A percentile compares a stretch with the other conserved stretches of the same genome.
Evolutionary conservation across 2,888 invertebrate species (phyloP).

Genomic region (Xanthorhoe designata): DNA sequence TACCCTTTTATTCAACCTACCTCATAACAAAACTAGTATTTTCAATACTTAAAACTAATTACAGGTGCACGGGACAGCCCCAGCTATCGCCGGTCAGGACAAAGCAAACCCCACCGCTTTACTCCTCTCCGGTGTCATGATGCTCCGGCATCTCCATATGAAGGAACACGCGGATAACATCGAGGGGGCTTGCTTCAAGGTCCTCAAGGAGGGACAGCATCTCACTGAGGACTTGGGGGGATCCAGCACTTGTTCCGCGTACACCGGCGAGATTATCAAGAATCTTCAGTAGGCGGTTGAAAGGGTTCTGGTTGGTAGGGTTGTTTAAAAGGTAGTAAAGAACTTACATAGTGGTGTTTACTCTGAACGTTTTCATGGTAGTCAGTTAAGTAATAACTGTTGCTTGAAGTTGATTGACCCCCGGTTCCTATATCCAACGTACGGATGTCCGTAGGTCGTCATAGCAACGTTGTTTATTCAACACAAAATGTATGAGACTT

Average conservation of each 20-base stretch:
- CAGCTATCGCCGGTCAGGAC: conserved; percentile 98
- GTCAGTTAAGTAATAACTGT: too few relatives aligned
- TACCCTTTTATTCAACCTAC: too few relatives aligned
- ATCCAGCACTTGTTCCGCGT: conserved; percentile 95
- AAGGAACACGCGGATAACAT: conserved; percentile 90
- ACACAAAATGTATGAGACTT: too few relatives aligned
- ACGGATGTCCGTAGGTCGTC: too few relatives aligned
- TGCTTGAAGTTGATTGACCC: too few relatives aligned
- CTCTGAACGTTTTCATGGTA: too few relatives aligned
- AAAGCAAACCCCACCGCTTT: conserved; percentile 99
- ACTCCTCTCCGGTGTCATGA: conserved; percentile 98
- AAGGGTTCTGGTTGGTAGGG: conserved; percentile 22
- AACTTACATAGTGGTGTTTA: too few relatives aligned
- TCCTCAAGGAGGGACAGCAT: conserved; percentile 91
- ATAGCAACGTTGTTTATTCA: too few relatives aligned
- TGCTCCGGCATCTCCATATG: conserved; percentile 96
- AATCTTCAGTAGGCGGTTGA: conserved; percentile 54
- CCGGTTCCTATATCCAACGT: too few relatives aligned
- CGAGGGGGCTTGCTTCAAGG: conserved; percentile 91
- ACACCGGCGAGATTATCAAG: conserved; percentile 93
- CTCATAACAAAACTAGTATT: too few relatives aligned
- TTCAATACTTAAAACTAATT: conserved; percentile 11
- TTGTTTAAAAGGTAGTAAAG: not conserved
- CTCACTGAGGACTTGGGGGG: conserved; percentile 98
- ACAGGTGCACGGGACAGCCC: conserved; percentile 98